Evolutionary conservation across 1,140 invertebrate species (phyloP), one percentile per base, ranked within the genome.

Genomic region (Protaetia brevitarsis): DNA sequence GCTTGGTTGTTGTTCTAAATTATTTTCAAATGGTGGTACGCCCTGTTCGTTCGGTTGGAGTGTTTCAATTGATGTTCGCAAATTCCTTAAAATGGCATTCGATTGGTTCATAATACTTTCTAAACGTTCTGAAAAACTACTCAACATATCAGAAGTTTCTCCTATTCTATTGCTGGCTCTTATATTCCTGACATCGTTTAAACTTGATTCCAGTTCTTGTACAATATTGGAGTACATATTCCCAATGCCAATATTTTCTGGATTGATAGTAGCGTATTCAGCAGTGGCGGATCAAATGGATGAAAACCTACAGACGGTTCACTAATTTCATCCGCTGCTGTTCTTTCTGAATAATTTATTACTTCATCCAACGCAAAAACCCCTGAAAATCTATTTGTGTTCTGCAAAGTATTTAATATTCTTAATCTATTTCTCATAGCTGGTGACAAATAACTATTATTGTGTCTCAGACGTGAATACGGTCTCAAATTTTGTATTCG

Each of bases 141-240:
- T 75, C 7, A 78, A 57, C 68, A 78, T 74, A 67, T 74, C 69
- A 1, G 74, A 72, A 21, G 70, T 73, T 65, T 76, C 71, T 11
- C 70, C 71, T 4, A 71, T 64, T n/a, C 71, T 63, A 51, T 58
- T 71, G 58, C 64, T 71, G 7, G 72, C 66, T 27, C 69, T 67
- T 45, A 75, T 74, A 26, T 72, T 74, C 28, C 73, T 60, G 1
- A 76, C 76, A 66, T 77, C 74, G 23, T 72, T 73, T 26, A 77
- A 64, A 51, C 72, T 77, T 0, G 73, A 73, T 64, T 78, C 73
- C 19, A 78, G 51, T 60, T 77, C 74, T 64, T 74, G 71, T 8
- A 77, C 70, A n/a, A 78, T 78, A 63, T 77, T 76, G 10, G 72
- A 71, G 56, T 77, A 77, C 73, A 77, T 76, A 56, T 70, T 68